Conservation (phyloP, 1,140 invertebrate species). For the Aphelinus certus region DNA sequence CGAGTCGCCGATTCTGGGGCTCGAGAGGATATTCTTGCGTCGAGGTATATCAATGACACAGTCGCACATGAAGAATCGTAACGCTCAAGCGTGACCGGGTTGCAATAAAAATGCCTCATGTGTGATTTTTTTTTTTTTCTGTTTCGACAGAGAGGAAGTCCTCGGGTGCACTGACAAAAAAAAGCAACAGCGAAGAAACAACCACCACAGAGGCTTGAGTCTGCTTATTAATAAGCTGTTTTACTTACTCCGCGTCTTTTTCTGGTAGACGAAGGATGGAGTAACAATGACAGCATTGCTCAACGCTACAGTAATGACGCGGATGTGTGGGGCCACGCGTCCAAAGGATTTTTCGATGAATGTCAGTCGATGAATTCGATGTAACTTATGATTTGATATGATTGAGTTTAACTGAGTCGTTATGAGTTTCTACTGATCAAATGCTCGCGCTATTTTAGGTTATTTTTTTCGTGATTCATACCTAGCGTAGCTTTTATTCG, state of each 20-base stretch:
- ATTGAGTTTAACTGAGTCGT: too few relatives aligned
- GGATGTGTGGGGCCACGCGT: too few relatives aligned
- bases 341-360: too few relatives aligned
- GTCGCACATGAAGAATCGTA: background rate
- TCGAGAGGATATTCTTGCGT: conserved; percentile 72
- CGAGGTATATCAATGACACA: conserved; percentile 47
- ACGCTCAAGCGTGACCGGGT: background rate
- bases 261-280: conserved; percentile 5
- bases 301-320: background rate
- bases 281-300: conserved; percentile 15
- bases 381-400: too few relatives aligned
- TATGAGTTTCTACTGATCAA: too few relatives aligned
- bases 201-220: conserved; percentile 46
- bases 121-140: conserved; percentile 7
- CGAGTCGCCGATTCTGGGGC: conserved; percentile 75
- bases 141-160: conserved; percentile 21
- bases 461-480: too few relatives aligned
- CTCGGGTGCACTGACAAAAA: conserved; percentile 27
- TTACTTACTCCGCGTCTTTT: conserved; percentile 34
- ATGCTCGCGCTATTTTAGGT: too few relatives aligned
- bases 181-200: conserved; percentile 45
- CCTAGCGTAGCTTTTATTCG: too few relatives aligned
- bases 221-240: conserved; percentile 37
- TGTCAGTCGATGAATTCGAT: too few relatives aligned
- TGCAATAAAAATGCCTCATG: background rate